phyloP scores from a whole-genome alignment of 2,113 vertebrate genomes.

The Regulus satrapa region DNA sequence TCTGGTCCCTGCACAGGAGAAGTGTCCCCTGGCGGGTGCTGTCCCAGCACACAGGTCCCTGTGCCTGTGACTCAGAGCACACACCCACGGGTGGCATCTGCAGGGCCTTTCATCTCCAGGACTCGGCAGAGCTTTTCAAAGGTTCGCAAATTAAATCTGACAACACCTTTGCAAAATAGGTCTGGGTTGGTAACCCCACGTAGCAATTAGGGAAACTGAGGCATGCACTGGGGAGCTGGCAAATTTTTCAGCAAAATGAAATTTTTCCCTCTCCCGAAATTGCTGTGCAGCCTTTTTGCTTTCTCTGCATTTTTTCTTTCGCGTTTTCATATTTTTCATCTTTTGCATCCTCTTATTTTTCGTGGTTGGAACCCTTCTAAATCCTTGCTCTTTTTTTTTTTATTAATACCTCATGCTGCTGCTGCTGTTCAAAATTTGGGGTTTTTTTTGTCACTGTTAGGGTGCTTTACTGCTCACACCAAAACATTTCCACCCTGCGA shows the following conservation, averaged over 20 bases:
- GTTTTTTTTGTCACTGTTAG: background rate
- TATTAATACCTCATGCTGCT: background rate
- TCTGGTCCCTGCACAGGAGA: background rate
- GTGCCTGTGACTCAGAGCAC: slow-evolving; percentile 50
- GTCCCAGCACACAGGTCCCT: background rate
- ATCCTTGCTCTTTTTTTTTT: background rate
- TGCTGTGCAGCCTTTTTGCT: background rate
- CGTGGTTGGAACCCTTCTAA: background rate
- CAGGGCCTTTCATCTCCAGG: slow-evolving; percentile 37
- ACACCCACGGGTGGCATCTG: slow-evolving; percentile 52
- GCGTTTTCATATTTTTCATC: background rate
- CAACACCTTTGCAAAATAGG: slow-evolving; percentile 63
- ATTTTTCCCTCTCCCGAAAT: background rate
- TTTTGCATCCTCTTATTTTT: background rate
- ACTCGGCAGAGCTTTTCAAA: slow-evolving; percentile 5
- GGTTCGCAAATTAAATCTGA: slow-evolving; percentile 36
- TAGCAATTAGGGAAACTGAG: slow-evolving; percentile 42
- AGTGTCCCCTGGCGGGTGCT: background rate
- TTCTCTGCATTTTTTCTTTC: too few species aligned
- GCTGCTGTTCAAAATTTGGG: background rate
- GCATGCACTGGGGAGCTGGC: background rate
- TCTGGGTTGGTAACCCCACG: slow-evolving; percentile 3
- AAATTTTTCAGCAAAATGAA: background rate
- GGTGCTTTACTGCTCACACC: background rate
- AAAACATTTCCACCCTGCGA: background rate